phyloP scores from a whole-genome alignment of 2,113 vertebrate genomes.

The Chloebia gouldiae region DNA sequence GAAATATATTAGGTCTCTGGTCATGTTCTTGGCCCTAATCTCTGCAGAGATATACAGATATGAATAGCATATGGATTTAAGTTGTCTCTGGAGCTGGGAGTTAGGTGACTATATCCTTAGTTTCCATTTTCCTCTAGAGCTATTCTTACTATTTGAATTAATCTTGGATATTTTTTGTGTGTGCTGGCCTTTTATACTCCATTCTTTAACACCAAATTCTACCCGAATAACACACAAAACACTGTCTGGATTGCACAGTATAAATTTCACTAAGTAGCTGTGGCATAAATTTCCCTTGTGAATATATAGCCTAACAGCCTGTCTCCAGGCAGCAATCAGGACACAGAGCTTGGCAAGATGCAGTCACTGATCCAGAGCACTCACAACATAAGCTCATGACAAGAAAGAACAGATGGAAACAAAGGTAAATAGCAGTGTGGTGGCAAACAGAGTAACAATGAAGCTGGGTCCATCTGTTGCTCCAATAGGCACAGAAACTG shows the following conservation, averaged over 20 bases:
- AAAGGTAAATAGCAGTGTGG: constrained; percentile 34
- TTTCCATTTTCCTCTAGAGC: not conserved
- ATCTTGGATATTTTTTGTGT: not conserved
- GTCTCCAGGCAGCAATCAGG: constrained; percentile 44
- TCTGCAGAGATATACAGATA: not conserved
- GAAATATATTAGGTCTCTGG: not conserved
- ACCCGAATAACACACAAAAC: not conserved
- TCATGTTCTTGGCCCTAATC: not conserved
- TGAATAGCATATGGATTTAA: not conserved
- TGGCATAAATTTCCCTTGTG: constrained; percentile 1
- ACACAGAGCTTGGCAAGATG: constrained; percentile 24
- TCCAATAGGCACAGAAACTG: not conserved
- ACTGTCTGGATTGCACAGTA: not conserved
- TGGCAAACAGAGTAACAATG: constrained; percentile 13
- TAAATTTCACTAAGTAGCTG: not conserved
- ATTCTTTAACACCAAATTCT: not conserved
- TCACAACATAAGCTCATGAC: constrained; percentile 45
- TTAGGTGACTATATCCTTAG: not conserved
- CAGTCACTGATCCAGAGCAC: constrained; percentile 23
- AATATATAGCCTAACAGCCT: constrained; percentile 1
- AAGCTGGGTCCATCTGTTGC: constrained; percentile 47
- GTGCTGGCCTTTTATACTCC: not conserved
- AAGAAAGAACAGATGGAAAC: constrained; percentile 54
- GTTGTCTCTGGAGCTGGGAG: not conserved
- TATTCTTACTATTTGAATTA: not conserved